Conservation (phyloP, 2,888 invertebrate genomes). For the Leucophora obtusa region DNA sequence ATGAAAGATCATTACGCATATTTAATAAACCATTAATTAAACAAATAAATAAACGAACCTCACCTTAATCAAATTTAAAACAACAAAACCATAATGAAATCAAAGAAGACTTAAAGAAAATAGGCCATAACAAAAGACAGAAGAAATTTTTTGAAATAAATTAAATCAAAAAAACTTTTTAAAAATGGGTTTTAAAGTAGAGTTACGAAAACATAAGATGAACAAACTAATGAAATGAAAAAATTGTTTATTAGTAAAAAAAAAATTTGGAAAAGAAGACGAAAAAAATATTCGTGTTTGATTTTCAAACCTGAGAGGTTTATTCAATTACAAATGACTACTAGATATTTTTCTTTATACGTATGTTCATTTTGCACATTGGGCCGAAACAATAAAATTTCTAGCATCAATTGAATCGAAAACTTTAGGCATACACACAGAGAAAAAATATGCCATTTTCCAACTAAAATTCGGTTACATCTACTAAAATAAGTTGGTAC, state of each 20-base stretch:
- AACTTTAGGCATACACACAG: too few species aligned
- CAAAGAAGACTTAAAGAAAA: conserved; percentile 9
- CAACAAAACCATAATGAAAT: neutral
- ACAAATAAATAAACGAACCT: conserved; percentile 27
- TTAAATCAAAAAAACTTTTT: neutral
- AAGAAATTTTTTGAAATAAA: neutral
- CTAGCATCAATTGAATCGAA: too few species aligned
- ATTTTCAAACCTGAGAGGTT: neutral
- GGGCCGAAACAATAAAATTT: too few species aligned
- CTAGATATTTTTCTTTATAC: neutral
- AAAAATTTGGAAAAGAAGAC: neutral
- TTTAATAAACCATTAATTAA: conserved; percentile 18
- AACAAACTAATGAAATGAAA: neutral
- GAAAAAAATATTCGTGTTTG: neutral
- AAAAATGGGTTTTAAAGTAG: neutral
- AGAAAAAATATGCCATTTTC: too few species aligned
- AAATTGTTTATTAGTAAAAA: neutral
- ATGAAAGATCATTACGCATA: conserved; percentile 12
- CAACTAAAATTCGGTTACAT: too few species aligned
- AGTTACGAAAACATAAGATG: neutral
- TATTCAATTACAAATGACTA: neutral
- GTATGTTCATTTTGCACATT: too few species aligned
- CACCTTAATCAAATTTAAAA: conserved; percentile 4
- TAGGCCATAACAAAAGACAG: neutral
- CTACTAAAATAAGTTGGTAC: too few species aligned